Percentiles rank a stretch among this genome's conserved stretches.
Evolutionary conservation across 2,797 vertebrate genomes (phyloP).

Genomic region (Intellagama lesueurii): DNA sequence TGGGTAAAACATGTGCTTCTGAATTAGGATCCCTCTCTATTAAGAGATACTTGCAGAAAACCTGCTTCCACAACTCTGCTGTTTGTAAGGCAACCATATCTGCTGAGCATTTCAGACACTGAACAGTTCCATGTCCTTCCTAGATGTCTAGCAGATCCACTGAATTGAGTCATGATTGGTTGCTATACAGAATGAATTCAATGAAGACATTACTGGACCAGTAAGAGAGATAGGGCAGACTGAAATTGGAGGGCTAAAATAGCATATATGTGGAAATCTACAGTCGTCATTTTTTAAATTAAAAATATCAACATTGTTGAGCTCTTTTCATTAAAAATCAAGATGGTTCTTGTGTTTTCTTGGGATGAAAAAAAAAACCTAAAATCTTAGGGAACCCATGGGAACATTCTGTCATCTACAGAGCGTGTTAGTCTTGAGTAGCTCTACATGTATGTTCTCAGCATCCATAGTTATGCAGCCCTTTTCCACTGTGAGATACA

Average conservation of each 20-base stretch:
- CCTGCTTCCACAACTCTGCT: background rate
- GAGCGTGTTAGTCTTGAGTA: conserved; percentile 33
- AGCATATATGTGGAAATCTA: background rate
- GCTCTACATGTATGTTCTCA: conserved; percentile 38
- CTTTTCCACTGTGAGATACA: conserved; percentile 47
- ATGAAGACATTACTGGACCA: background rate
- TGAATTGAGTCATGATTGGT: background rate
- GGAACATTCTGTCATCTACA: conserved; percentile 2
- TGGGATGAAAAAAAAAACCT: background rate
- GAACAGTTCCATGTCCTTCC: background rate
- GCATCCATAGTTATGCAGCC: conserved; percentile 15
- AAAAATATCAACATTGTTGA: background rate
- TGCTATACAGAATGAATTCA: background rate
- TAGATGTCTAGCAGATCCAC: too few relatives aligned
- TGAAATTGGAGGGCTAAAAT: background rate
- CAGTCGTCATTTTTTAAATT: background rate
- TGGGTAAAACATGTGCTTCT: background rate
- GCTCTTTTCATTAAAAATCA: background rate
- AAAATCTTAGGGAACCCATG: background rate
- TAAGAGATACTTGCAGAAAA: background rate
- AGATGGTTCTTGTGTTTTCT: background rate
- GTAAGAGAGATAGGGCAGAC: background rate
- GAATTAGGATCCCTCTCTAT: background rate
- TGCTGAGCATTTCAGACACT: background rate
- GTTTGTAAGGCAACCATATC: background rate